These are phyloP conservation scores for Lipophrys pholis DNA, from an alignment of 2,113 vertebrate genomes.

Conservation along the genomic window DNA sequence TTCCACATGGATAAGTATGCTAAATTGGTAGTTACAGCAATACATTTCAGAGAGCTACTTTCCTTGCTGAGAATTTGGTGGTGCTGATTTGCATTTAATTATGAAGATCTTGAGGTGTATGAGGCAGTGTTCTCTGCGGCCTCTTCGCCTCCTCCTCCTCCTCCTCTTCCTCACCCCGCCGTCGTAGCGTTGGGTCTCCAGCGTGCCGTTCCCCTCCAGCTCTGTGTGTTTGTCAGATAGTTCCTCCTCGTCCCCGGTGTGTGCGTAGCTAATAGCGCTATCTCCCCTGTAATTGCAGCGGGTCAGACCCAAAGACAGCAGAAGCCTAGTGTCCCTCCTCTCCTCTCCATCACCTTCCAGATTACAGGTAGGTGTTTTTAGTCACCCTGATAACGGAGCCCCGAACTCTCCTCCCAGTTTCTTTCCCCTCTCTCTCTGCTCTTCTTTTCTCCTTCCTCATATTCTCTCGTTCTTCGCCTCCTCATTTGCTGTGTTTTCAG, in stretches of 20 bases:
- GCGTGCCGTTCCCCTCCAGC: too few species aligned
- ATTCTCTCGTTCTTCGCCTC: neutral
- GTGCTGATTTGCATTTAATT: slow-evolving; percentile 19
- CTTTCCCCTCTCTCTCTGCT: neutral
- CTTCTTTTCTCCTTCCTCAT: neutral
- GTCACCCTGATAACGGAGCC: slow-evolving; percentile 45
- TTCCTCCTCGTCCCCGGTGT: slow-evolving; percentile 11
- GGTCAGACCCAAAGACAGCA: slow-evolving; percentile 86
- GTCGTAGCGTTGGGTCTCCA: too few species aligned
- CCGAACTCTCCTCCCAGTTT: neutral
- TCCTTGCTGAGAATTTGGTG: too few species aligned
- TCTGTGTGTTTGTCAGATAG: slow-evolving; percentile 43
- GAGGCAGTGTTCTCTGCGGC: neutral
- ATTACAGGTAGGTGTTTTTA: slow-evolving; percentile 87
- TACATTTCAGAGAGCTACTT: too few species aligned
- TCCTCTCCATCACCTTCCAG: slow-evolving; percentile 92
- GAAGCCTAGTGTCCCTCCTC: slow-evolving; percentile 88
- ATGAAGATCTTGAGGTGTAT: neutral
- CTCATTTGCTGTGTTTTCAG: neutral
- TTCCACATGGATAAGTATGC: too few species aligned
- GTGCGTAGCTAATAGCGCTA: slow-evolving; percentile 75
- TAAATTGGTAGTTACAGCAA: too few species aligned
- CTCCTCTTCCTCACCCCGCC: too few species aligned
- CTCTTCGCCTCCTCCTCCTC: slow-evolving; percentile 18
- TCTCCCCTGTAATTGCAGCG: slow-evolving; percentile 90